Percentiles rank a stretch among this genome's conserved stretches.
Evolutionary conservation across 1,140 invertebrate species (phyloP).

Genomic region (Hypothenemus hampei): DNA sequence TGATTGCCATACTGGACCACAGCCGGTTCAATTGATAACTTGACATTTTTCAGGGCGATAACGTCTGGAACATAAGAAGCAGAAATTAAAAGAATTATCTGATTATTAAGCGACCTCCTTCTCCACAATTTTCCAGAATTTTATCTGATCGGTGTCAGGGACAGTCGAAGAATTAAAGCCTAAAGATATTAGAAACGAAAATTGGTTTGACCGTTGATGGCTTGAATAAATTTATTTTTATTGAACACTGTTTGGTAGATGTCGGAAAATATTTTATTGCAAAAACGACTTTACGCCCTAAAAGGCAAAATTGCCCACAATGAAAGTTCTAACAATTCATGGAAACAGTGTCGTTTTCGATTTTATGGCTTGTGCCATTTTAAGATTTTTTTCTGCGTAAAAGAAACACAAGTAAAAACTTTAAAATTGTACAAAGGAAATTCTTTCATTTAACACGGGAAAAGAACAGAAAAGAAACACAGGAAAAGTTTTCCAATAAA

Average conservation of each 20-base stretch:
- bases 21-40: conserved; percentile 51
- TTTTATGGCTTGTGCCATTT: neutral
- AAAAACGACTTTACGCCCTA: too few relatives aligned
- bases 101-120: too few relatives aligned
- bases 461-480: conserved; percentile 3
- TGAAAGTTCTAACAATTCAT: too few relatives aligned
- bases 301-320: too few relatives aligned
- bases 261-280: too few relatives aligned
- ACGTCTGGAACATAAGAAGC: conserved; percentile 32
- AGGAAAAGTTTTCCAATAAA: conserved; percentile 13
- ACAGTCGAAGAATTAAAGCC: too few relatives aligned
- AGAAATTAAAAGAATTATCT: neutral
- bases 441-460: neutral
- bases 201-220: too few relatives aligned
- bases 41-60: conserved; percentile 49
- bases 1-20: conserved; percentile 54
- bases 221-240: too few relatives aligned
- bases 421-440: neutral
- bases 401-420: neutral
- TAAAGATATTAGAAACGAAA: too few relatives aligned
- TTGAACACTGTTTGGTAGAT: too few relatives aligned
- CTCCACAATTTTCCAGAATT: too few relatives aligned
- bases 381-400: neutral
- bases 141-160: too few relatives aligned
- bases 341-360: neutral